Evolutionary conservation across 2,113 vertebrate species (phyloP), one percentile per base, ranked within the genome.

Genomic region (Ailurus styani): DNA sequence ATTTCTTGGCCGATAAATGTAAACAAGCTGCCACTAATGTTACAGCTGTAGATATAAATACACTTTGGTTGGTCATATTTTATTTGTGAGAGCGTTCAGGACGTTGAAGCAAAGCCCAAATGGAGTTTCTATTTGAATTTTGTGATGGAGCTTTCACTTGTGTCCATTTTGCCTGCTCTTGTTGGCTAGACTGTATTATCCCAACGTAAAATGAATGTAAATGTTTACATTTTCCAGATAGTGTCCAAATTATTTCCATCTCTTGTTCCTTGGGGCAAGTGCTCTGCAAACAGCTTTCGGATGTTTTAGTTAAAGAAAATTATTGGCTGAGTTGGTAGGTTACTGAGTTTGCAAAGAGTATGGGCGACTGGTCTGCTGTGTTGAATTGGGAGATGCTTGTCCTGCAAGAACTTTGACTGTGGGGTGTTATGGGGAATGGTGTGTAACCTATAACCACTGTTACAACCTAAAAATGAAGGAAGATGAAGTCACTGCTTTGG

Each of bases 1-100:
- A 29, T 54, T 95, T 97, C 79, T 97, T 90, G 87, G 97, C 96
- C 23, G 40, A 77, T 47, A 68, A 93, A 47, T 96, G 93, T 95
- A 96, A 72, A 97, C 9, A 96, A 81, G 62, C 79, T 85, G 29
- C 52, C 90, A 84, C 87, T 57, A 34, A 66, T 85, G 91, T 84
- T 84, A 64, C 64, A 79, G 95, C 97, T 89, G 29, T 73, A 87
- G 95, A 86, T 18, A 66, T 55, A 57, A 92, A 54, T 83, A 31
- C 37, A 84, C 85, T 94, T 90, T 54, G 73, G 85, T 90, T 60
- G 90, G 55, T 86, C 93, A 34, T 40, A 78, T 94, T 92, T 97
- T 94, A 78, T 70, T 91, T 95, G 70, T 73, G 66, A 95, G 78
- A 87, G 20, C 60, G 27, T 73, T n/a, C 27, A 78, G 54, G 50